Percentiles rank a stretch among this genome's conserved stretches.
Evolutionary conservation across 2,797 vertebrate species (phyloP).

Genomic region (Cheirogaleus major): DNA sequence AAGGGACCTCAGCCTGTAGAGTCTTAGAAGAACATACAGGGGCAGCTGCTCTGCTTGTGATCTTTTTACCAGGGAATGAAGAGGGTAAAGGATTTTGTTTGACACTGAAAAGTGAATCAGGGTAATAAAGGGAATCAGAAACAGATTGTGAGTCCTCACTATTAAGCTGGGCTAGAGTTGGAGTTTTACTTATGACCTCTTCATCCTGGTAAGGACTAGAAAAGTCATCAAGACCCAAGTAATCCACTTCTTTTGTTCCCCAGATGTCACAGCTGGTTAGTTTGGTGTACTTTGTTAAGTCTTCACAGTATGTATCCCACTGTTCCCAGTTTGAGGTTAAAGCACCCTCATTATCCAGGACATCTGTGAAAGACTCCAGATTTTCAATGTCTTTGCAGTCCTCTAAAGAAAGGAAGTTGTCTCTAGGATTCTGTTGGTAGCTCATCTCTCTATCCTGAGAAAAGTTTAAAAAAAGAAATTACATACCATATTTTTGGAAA

Average conservation of each 20-base stretch:
- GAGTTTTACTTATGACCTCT: constrained; percentile 97
- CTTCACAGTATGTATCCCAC: constrained; percentile 99
- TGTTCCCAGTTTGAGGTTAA: constrained; percentile 96
- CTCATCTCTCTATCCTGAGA: constrained; percentile 96
- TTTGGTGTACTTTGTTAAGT: constrained; percentile 98
- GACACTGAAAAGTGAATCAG: constrained; percentile 89
- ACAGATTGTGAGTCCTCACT: constrained; percentile 98
- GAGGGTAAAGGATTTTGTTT: constrained; percentile 88
- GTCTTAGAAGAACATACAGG: constrained; percentile 88
- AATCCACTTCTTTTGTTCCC: constrained; percentile 99
- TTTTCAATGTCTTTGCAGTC: constrained; percentile 95
- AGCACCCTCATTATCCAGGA: constrained; percentile 93
- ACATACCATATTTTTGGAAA: constrained; percentile 50
- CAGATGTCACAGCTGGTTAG: constrained; percentile 99
- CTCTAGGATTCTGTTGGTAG: constrained; percentile 95
- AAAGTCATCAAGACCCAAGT: constrained; percentile 97
- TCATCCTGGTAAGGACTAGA: constrained; percentile 99
- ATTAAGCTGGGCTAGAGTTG: constrained; percentile 97
- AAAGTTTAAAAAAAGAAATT: constrained; percentile 61
- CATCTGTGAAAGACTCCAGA: constrained; percentile 93
- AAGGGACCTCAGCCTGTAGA: constrained; percentile 84
- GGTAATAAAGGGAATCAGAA: constrained; percentile 94
- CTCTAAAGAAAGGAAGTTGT: constrained; percentile 91
- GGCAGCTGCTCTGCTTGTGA: constrained; percentile 85
- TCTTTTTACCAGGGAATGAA: constrained; percentile 88